Evolutionary conservation across 2,888 invertebrate species (phyloP).

Genomic region (Pristionchus maxplancki): DNA sequence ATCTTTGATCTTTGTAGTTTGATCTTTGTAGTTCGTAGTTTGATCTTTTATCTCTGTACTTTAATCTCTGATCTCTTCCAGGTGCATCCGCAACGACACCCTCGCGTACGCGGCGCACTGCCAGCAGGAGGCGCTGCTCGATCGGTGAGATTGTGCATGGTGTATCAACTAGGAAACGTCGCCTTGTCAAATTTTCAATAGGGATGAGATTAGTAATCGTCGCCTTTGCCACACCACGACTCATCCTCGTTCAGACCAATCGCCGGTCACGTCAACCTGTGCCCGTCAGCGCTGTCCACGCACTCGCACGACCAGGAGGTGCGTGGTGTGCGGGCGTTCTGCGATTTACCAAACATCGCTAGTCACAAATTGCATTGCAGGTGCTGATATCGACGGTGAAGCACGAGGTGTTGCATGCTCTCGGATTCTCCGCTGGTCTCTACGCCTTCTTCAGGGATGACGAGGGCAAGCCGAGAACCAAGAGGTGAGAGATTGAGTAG

Average conservation of each 20-base stretch:
- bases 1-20: background rate
- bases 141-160: slow-evolving; percentile 81
- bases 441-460: slow-evolving; percentile 94
- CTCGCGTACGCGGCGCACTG: slow-evolving; percentile 97
- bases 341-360: slow-evolving; percentile 4
- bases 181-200: background rate
- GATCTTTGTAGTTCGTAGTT: background rate
- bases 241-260: slow-evolving; percentile 83
- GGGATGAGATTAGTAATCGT: background rate
- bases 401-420: slow-evolving; percentile 97
- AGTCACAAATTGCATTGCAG: slow-evolving; percentile 25
- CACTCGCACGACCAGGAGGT: slow-evolving; percentile 90
- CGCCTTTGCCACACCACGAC: background rate
- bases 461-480: slow-evolving; percentile 82
- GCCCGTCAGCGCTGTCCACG: slow-evolving; percentile 93
- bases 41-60: background rate
- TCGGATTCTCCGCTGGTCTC: slow-evolving; percentile 96
- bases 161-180: background rate
- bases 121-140: slow-evolving; percentile 93
- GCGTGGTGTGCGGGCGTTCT: slow-evolving; percentile 54
- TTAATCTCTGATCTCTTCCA: slow-evolving; percentile 25
- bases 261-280: slow-evolving; percentile 98
- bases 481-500: slow-evolving; percentile 58
- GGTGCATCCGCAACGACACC: slow-evolving; percentile 93
- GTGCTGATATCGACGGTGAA: slow-evolving; percentile 92